These are phyloP conservation scores for Mesorhabditis belari DNA, from an alignment of 2,888 invertebrate genomes.

Conservation along the genomic window DNA sequence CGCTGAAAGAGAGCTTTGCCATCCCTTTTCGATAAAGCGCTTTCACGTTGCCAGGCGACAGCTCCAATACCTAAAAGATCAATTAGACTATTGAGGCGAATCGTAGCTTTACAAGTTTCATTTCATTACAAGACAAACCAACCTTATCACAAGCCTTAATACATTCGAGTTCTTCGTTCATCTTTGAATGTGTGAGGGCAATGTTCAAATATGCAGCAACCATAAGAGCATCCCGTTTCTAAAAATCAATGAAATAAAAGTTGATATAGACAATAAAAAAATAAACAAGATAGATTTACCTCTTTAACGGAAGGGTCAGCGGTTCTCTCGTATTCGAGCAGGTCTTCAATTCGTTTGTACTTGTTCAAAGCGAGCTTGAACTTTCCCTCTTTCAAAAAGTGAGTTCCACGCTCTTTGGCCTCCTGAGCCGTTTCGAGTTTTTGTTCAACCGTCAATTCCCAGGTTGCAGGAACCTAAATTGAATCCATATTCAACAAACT, in stretches of 20 bases:
- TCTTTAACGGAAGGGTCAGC: slow-evolving; percentile 30
- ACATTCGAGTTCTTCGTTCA: slow-evolving; percentile 50
- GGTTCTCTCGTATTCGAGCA: slow-evolving; percentile 59
- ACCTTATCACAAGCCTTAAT: slow-evolving; percentile 71
- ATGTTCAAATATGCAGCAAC: slow-evolving; percentile 41
- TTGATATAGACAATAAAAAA: background rate
- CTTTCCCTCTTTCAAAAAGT: slow-evolving; percentile 70
- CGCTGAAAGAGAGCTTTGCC: slow-evolving; percentile 57
- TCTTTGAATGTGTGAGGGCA: slow-evolving; percentile 53
- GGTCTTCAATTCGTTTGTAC: slow-evolving; percentile 72
- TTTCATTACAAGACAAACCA: background rate
- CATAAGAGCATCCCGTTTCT: slow-evolving; percentile 28
- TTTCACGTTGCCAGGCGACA: slow-evolving; percentile 75
- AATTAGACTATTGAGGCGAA: slow-evolving; percentile 51
- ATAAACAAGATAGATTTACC: slow-evolving; percentile 1
- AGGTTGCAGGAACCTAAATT: slow-evolving; percentile 67
- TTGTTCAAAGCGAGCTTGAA: slow-evolving; percentile 73
- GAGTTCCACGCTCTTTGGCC: slow-evolving; percentile 82
- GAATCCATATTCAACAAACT: background rate
- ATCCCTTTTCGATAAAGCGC: slow-evolving; percentile 69
- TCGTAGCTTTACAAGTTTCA: slow-evolving; percentile 61
- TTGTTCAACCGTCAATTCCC: slow-evolving; percentile 74
- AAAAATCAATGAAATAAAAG: background rate
- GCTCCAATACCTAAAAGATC: slow-evolving; percentile 58
- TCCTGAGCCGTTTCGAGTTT: slow-evolving; percentile 74